A percentile compares a stretch with the other conserved stretches of the same genome.
Evolutionary conservation across 2,888 invertebrate genomes (phyloP).

Genomic region (Temnothorax rugatulus): DNA sequence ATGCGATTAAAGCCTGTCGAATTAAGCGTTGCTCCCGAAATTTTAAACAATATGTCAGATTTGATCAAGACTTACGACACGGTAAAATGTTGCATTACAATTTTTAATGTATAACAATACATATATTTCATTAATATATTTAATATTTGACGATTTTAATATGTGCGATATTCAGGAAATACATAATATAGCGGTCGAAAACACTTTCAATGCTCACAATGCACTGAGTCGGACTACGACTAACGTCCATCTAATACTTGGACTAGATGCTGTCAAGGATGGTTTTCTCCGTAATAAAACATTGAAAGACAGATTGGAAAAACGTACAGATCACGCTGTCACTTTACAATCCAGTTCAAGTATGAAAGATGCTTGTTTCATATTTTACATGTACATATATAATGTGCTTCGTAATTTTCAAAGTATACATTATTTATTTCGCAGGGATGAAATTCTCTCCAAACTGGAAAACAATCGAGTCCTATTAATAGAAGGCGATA

Average conservation of each 20-base stretch:
- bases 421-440: conserved; percentile 53
- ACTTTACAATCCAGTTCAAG: conserved; percentile 85
- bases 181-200: neutral
- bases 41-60: conserved; percentile 84
- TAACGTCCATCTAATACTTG: neutral
- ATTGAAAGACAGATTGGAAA: conserved; percentile 1
- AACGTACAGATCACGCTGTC: neutral
- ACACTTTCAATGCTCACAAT: neutral
- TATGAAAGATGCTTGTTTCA: conserved; percentile 70
- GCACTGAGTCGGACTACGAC: neutral
- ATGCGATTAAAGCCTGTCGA: conserved; percentile 82
- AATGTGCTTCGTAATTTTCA: neutral
- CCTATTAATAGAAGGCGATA: conserved; percentile 90
- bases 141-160: neutral
- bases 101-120: conserved; percentile 6
- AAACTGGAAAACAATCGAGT: conserved; percentile 87
- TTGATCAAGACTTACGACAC: conserved; percentile 86
- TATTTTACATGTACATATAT: neutral
- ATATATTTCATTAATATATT: neutral
- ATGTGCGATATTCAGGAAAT: conserved; percentile 53
- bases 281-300: neutral
- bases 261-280: neutral
- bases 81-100: conserved; percentile 75
- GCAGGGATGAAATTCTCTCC: conserved; percentile 87
- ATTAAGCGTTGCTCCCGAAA: conserved; percentile 83